These are phyloP conservation scores for Kryptolebias ocellatus DNA, from an alignment of 2,797 vertebrate genomes.

Conservation along the genomic window DNA sequence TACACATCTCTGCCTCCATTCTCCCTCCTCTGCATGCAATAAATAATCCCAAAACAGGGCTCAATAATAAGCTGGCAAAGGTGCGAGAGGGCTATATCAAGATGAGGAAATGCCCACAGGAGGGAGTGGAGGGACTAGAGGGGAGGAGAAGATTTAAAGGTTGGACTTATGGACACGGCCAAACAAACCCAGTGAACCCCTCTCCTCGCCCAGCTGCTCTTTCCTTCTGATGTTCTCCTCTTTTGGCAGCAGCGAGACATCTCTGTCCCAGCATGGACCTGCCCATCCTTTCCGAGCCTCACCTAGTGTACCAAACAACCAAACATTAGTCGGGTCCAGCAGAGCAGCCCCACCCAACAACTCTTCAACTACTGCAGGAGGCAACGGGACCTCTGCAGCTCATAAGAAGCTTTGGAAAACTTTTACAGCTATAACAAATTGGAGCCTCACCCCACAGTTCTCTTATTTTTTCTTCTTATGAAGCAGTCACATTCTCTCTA, in stretches of 20 bases:
- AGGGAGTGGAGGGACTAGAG: slow-evolving; percentile 29
- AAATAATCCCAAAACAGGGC: slow-evolving; percentile 55
- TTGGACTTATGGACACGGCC: slow-evolving; percentile 44
- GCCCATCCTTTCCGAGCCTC: slow-evolving; percentile 51
- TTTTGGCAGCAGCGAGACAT: slow-evolving; percentile 41
- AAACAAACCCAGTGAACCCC: slow-evolving; percentile 65
- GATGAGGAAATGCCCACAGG: slow-evolving; percentile 43
- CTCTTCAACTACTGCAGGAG: slow-evolving; percentile 51
- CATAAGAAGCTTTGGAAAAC: slow-evolving; percentile 60
- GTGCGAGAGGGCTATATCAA: slow-evolving; percentile 46
- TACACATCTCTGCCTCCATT: slow-evolving; percentile 37
- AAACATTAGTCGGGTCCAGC: slow-evolving; percentile 28
- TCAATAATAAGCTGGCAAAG: slow-evolving; percentile 55
- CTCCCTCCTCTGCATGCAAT: slow-evolving; percentile 37
- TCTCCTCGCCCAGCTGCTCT: slow-evolving; percentile 25
- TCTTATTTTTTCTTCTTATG: slow-evolving; percentile 14
- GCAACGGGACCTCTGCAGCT: slow-evolving; percentile 42
- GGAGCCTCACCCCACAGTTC: slow-evolving; percentile 33
- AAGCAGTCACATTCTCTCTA: slow-evolving; percentile 64
- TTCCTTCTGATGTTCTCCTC: slow-evolving; percentile 40
- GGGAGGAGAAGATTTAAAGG: slow-evolving; percentile 35
- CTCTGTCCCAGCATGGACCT: slow-evolving; percentile 31
- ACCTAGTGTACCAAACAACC: slow-evolving; percentile 48
- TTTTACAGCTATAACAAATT: slow-evolving; percentile 62
- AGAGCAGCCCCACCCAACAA: slow-evolving; percentile 21